Evolutionary conservation across 2,797 vertebrate genomes (phyloP), one percentile per base, ranked within the genome.

Genomic region (Pogonophryne albipinna): DNA sequence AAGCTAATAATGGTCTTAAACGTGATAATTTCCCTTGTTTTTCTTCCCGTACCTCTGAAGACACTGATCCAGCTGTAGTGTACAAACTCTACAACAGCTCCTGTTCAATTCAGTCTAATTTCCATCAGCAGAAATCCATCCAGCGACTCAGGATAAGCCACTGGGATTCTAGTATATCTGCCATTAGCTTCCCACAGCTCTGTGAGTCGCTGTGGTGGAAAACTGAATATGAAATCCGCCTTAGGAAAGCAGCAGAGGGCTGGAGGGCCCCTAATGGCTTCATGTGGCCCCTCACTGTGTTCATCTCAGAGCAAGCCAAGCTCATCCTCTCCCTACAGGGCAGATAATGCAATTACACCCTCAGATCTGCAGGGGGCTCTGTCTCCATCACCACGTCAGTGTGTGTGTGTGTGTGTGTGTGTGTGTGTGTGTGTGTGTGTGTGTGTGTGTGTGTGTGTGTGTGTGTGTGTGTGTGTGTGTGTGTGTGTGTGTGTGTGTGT

Each of bases 321-420:
- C 86, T 93, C 87, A 87, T 88, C 82, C 79, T 91, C 86, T 86
- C 66, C 89, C 91, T 85, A 87, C 89, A 85, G 91, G 79, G 92
- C 82, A 71, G 58, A 80, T 93, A 92, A 93, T 94, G 94, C 94
- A 94, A 93, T 94, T 94, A 94, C 94, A 93, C 88, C 88, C 93
- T 87, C 78, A 65, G 72, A 93, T 91, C 94, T 90, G 90, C 94
- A 95, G 94, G 94, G 92, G 93, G 91, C 92, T 93, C 87, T 66
- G 60, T 56, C 76, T 81, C 82, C 74, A 60, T 76, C 69, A 66
- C 65, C 53, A 52, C 60, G 45, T 78, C 76, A 79, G 79, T 45
- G 53, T 78, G 20, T 53, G 44, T 53, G 65, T 42, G 49, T 76
- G 12, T 52, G 66, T 63, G 8, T 58, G 44, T 63, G 34, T 55